phyloP scores from a whole-genome alignment of 2,113 vertebrate genomes.

The Leuciscus idus region DNA sequence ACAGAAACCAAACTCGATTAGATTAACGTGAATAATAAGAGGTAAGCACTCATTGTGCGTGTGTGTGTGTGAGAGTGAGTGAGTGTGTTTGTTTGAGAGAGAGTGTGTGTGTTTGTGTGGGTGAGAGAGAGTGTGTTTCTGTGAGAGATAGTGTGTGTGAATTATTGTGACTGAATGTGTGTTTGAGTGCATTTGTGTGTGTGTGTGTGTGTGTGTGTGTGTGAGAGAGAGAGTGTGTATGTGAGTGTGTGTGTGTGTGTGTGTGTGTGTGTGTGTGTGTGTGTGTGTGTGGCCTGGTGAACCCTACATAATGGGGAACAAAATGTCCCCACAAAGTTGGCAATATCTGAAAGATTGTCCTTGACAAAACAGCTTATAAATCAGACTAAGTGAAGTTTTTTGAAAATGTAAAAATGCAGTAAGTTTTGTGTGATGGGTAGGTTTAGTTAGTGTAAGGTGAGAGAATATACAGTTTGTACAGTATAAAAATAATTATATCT shows the following conservation, averaged over 20 bases:
- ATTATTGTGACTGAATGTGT: background rate
- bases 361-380: too few relatives aligned
- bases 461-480: too few relatives aligned
- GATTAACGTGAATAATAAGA: background rate
- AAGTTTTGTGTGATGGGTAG: too few relatives aligned
- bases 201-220: conserved; percentile 4
- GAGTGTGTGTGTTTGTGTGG: background rate
- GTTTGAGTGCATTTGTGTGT: background rate
- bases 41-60: background rate
- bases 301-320: too few relatives aligned
- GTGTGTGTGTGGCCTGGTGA: background rate
- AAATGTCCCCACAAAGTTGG: too few relatives aligned
- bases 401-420: too few relatives aligned
- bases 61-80: background rate
- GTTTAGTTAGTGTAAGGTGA: too few relatives aligned
- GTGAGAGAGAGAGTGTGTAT: background rate
- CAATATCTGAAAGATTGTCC: too few relatives aligned
- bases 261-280: background rate
- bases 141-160: background rate
- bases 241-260: background rate
- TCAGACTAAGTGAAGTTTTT: too few relatives aligned
- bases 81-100: background rate
- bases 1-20: conserved; percentile 19
- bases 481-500: too few relatives aligned
- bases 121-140: background rate